Evolutionary conservation across 2,888 invertebrate genomes (phyloP).

Genomic region (Dynastes hyllus): DNA sequence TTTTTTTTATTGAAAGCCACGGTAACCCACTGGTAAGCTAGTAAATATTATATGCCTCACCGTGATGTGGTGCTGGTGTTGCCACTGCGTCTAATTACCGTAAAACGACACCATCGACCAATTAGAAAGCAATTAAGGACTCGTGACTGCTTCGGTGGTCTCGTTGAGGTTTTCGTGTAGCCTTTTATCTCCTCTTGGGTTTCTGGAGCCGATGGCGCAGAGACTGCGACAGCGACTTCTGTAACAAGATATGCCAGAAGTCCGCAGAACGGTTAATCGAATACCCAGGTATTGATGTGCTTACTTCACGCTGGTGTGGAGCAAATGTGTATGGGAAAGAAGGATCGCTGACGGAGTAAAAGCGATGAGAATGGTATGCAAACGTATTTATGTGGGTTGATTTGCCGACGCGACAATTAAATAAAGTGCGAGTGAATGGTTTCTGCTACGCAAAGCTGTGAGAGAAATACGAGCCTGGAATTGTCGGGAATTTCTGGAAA

Average conservation of each 20-base stretch:
- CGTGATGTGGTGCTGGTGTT: constrained; percentile 18
- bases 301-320: not conserved
- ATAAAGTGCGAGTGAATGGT: constrained; percentile 2
- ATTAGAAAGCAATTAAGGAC: constrained; percentile 47
- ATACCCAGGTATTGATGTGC: not conserved
- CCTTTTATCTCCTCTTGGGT: constrained; percentile 38
- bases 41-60: not conserved
- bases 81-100: constrained; percentile 40
- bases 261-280: not conserved
- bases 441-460: not conserved
- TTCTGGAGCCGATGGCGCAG: constrained; percentile 2
- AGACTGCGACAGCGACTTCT: constrained; percentile 8
- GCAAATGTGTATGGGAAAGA: constrained; percentile 9
- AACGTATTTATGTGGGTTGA: not conserved
- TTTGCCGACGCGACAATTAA: constrained; percentile 7
- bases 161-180: constrained; percentile 28
- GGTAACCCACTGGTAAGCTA: no score
- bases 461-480: not conserved
- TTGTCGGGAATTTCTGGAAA: not conserved
- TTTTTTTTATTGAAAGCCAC: not conserved
- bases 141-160: constrained; percentile 47
- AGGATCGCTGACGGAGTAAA: constrained; percentile 1
- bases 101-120: constrained; percentile 41
- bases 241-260: constrained; percentile 28
- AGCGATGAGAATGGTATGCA: not conserved